Evolutionary conservation across 2,888 invertebrate species (phyloP), one percentile per base, ranked within the genome.

Genomic region (Leptinotarsa tumamoca): DNA sequence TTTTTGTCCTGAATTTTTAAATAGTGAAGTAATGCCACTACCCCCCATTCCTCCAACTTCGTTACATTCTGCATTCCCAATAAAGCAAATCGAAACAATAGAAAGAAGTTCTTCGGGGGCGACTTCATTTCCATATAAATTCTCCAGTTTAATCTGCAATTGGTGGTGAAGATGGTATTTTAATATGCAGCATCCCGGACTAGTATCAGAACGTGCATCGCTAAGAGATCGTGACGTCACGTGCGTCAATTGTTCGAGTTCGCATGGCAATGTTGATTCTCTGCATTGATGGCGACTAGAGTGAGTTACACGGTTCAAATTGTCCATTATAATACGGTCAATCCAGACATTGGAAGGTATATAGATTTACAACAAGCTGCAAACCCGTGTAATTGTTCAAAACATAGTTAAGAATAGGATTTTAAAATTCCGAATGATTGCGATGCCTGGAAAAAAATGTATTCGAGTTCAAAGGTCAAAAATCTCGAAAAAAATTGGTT

Each of bases 141-240:
- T 73, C 79, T 77, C 74, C 70, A 71, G 73, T 75, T 71, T 71
- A 72, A 68, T 72, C 79, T 73, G 73, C 73, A 73, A 70, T 70
- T 54, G 72, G 21, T 58, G 67, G 61, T 74, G 68, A 74, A 76
- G 74, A 72, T 76, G 67, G 72, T 76, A 71, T 77, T 77, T 78
- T 76, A 76, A 78, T 74, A 78, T 77, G 72, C 76, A 74, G 71
- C 74, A 69, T 71, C 69, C 73, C 58, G 71, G 70, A 75, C 71
- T 75, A 58, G 74, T 74, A 78, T 77, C 80, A 23, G 23, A 74
- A 74, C 78, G 78, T 79, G 78, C 78, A 78, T 78, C 76, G 73
- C 70, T 67, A 74, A 72, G 51, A 80, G 78, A 77, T 79, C 80
- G 79, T 80, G 80, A 80, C 76, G 78, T 80, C 80, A 80, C 79